Conservation (phyloP, 2,797 vertebrate species). For the Xyrichtys novacula region DNA sequence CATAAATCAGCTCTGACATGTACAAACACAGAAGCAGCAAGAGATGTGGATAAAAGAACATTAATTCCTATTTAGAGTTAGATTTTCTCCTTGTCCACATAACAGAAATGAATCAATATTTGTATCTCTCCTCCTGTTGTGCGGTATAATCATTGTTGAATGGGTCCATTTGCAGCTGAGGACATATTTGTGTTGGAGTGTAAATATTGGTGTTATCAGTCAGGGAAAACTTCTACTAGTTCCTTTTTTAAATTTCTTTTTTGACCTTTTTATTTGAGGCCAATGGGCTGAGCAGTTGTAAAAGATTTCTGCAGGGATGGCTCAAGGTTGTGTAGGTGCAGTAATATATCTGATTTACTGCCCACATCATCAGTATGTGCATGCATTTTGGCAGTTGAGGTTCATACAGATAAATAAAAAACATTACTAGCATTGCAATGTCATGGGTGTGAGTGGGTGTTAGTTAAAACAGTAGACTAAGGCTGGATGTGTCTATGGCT, state of each 20-base stretch:
- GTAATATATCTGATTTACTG: conserved; percentile 1
- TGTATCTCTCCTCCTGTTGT: conserved; percentile 20
- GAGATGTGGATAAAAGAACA: conserved; percentile 19
- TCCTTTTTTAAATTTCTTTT: too few species aligned
- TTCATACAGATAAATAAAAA: too few species aligned
- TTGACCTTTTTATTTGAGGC: too few species aligned
- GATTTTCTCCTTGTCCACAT: conserved; percentile 23
- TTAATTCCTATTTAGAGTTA: conserved; percentile 42
- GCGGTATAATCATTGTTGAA: conserved; percentile 13
- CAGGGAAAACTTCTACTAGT: not conserved
- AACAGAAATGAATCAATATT: conserved; percentile 51
- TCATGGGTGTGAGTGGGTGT: too few species aligned
- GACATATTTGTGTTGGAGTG: conserved; percentile 32
- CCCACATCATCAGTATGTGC: too few species aligned
- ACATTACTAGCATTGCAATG: too few species aligned
- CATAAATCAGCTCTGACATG: conserved; percentile 10
- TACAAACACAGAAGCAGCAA: conserved; percentile 19
- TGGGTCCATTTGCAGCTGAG: conserved; percentile 8
- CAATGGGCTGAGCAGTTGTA: not conserved
- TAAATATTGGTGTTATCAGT: conserved; percentile 40
- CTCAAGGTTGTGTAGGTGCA: not conserved
- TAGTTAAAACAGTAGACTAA: too few species aligned
- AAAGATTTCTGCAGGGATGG: not conserved
- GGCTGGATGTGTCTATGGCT: too few species aligned
- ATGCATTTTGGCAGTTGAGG: too few species aligned